Conservation (phyloP, 2,888 invertebrate species). For the Agrypnus murinus region DNA sequence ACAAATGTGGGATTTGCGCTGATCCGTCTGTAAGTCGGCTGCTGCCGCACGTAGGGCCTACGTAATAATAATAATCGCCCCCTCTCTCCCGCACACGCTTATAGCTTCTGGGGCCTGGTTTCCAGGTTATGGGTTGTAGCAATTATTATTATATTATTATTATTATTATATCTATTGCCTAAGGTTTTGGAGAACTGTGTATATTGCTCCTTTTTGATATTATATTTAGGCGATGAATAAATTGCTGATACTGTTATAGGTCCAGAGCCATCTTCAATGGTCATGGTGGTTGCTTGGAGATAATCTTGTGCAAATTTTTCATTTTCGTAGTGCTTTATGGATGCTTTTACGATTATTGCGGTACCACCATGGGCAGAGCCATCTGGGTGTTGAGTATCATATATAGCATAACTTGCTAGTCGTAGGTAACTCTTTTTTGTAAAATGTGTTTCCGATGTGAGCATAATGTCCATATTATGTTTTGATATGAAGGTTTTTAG, state of each 20-base stretch:
- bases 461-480: too few species aligned
- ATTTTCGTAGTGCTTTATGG: conserved; percentile 2
- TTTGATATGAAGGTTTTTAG: neutral
- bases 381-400: too few species aligned
- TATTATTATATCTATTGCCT: neutral
- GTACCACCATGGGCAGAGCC: neutral
- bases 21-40: too few species aligned
- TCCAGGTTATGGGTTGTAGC: too few species aligned
- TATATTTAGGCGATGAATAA: neutral
- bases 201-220: neutral
- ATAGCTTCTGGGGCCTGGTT: too few species aligned
- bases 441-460: neutral
- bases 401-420: too few species aligned
- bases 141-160: neutral
- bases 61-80: too few species aligned
- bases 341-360: too few species aligned
- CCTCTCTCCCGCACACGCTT: too few species aligned
- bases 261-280: neutral
- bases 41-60: too few species aligned
- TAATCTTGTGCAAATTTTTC: neutral
- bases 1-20: too few species aligned
- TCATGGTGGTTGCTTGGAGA: neutral
- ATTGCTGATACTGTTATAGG: neutral
- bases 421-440: too few species aligned
- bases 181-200: neutral